These are phyloP conservation scores for Anthopleura sola DNA, from an alignment of 64 coral and sea anemone species.

Conservation along the genomic window DNA sequence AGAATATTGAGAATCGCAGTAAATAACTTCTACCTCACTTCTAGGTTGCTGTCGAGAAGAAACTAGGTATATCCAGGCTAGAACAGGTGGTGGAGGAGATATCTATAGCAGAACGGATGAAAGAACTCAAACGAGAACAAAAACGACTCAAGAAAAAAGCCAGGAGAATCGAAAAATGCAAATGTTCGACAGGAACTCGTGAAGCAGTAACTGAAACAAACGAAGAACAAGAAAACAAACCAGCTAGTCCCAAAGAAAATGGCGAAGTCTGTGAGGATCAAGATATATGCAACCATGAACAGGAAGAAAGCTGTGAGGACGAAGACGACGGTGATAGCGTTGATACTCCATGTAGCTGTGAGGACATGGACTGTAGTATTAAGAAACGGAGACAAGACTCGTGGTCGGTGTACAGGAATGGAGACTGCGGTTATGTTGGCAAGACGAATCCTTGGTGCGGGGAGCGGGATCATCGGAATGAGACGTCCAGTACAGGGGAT, in stretches of 20 bases:
- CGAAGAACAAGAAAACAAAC: conserved; percentile 30
- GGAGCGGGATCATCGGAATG: neutral
- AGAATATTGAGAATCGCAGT: too few relatives aligned
- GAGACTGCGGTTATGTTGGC: conserved; percentile 52
- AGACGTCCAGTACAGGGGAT: conserved; percentile 3
- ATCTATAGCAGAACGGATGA: conserved; percentile 80
- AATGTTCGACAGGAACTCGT: conserved; percentile 30
- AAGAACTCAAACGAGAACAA: conserved; percentile 86
- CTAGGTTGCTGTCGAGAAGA: conserved; percentile 89
- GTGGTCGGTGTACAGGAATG: conserved; percentile 15
- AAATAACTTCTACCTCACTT: too few relatives aligned
- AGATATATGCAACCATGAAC: conserved; percentile 46
- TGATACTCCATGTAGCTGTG: conserved; percentile 44
- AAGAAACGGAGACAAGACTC: conserved; percentile 2
- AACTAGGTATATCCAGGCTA: conserved; percentile 89
- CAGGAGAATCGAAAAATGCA: conserved; percentile 88
- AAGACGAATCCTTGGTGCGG: neutral
- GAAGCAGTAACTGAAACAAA: conserved; percentile 21
- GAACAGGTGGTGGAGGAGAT: conserved; percentile 99
- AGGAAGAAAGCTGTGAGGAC: conserved; percentile 76
- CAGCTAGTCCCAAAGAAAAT: conserved; percentile 25
- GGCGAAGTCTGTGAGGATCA: conserved; percentile 46
- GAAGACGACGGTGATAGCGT: conserved; percentile 59
- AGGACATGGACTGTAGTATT: conserved; percentile 25
- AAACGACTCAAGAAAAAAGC: conserved; percentile 95